Conservation (phyloP, 2,113 vertebrate genomes). For the Syrrhaptes paradoxus region DNA sequence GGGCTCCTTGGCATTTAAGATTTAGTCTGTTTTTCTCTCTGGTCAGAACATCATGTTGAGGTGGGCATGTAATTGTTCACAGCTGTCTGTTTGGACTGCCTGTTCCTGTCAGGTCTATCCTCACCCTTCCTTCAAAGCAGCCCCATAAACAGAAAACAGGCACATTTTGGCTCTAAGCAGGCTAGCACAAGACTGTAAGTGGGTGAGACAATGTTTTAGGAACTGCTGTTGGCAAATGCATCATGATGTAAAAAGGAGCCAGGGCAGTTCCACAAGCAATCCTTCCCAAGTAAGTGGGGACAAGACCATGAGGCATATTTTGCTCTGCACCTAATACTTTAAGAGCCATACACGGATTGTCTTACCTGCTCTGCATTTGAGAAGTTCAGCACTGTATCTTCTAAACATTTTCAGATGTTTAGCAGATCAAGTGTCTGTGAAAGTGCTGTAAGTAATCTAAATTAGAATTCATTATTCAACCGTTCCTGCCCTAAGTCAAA, state of each 20-base stretch:
- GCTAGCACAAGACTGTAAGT: not conserved
- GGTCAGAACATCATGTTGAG: slow-evolving; percentile 14
- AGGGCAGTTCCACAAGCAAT: slow-evolving; percentile 11
- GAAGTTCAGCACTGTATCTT: not conserved
- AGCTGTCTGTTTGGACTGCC: slow-evolving; percentile 43
- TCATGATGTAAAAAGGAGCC: not conserved
- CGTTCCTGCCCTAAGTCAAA: not conserved
- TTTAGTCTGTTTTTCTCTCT: slow-evolving; percentile 12
- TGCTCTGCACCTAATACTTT: slow-evolving; percentile 1
- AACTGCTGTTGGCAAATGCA: slow-evolving; percentile 13
- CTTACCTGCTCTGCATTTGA: not conserved
- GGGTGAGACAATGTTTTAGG: slow-evolving; percentile 44
- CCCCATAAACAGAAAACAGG: slow-evolving; percentile 32
- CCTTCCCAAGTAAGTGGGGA: not conserved
- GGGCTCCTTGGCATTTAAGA: not conserved
- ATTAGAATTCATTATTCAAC: slow-evolving; percentile 31
- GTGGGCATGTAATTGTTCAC: slow-evolving; percentile 33
- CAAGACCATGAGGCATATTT: not conserved
- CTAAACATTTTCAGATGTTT: slow-evolving; percentile 38
- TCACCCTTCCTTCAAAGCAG: slow-evolving; percentile 39
- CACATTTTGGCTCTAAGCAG: not conserved
- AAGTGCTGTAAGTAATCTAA: slow-evolving; percentile 6
- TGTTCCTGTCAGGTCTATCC: slow-evolving; percentile 37
- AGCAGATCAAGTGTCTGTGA: not conserved
- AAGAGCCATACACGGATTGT: not conserved